Base-by-base conservation (phyloP, 1,140 invertebrate species). In the Cotesia typhae region DNA sequence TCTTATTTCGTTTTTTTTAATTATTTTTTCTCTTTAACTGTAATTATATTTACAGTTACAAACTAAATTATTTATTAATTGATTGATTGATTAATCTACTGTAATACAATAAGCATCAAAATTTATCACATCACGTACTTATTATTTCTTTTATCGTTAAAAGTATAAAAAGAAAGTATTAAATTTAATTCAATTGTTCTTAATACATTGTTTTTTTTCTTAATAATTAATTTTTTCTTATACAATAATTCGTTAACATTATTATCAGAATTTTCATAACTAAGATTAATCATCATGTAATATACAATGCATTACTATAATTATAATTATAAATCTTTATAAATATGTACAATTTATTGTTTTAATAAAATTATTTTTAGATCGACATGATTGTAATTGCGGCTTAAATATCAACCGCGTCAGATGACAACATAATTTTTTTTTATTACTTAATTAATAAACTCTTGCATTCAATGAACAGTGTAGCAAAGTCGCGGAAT, bases 41-140 rank as follows among this genome's bases (percentile, higher is more conserved):
- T 51, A 59, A 47, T 47, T 47, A 47, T 47, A 47, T 47, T 47
- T 47, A 28, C 28, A 28, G 28, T 28, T 28, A 28, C 28, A 28
- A 28, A 28, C 28, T 28, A 28, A 28, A 28, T 28, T 47, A 47
- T 47, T 47, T 6, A 47, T 47, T 47, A 9, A 47, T 47, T 47
- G 6, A 47, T 47, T 60, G 38, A 47, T 14, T 57, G 47, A 60
- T 71, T 14, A 60, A 72, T 64, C 51, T 69, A 57, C 64, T 55
- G 51, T 74, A 57, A 75, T 38, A 73, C 72, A 61, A 68, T 70
- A 67, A 38, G 60, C 36, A 71, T 74, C 38, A 55, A 75, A 51
- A 74, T 73, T 77, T 78, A 78, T 78, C 76, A 78, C 77, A 78
- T 77, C 68, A 70, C 74, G 61, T 76, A 72, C 67, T 17, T 57